phyloP scores from a whole-genome alignment of 2,113 vertebrate species.

The Eurystomus gularis region DNA sequence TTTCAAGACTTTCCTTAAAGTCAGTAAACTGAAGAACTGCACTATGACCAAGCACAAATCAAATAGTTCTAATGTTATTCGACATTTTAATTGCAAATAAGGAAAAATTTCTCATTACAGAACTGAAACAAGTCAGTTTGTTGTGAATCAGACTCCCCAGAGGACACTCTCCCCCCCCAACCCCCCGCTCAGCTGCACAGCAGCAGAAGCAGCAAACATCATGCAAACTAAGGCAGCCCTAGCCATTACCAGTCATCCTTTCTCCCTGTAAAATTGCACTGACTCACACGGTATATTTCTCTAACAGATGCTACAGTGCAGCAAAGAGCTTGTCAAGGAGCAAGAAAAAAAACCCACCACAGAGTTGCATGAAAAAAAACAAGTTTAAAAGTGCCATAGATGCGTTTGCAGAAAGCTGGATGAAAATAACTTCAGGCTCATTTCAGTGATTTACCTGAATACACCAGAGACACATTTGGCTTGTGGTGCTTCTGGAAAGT shows the following conservation, averaged over 20 bases:
- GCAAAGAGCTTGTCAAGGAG: background rate
- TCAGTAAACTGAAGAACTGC: constrained; percentile 11
- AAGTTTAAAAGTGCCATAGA: background rate
- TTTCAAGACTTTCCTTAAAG: constrained; percentile 34
- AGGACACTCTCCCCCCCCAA: background rate
- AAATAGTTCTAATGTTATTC: background rate
- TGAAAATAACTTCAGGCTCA: background rate
- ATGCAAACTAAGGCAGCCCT: background rate
- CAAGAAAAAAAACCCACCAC: background rate
- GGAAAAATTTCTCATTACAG: background rate
- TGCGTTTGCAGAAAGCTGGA: background rate
- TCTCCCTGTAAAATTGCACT: background rate
- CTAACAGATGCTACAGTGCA: background rate
- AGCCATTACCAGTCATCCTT: background rate
- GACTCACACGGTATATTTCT: background rate
- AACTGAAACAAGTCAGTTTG: background rate
- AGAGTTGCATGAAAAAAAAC: background rate
- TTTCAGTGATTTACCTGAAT: constrained; percentile 8
- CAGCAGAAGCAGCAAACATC: background rate
- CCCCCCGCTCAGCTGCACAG: background rate
- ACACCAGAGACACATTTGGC: background rate
- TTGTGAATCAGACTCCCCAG: background rate
- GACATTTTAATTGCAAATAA: constrained; percentile 40
- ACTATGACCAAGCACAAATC: constrained; percentile 12
- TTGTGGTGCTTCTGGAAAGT: background rate